Percentiles rank a stretch among this genome's conserved stretches.
These are phyloP conservation scores for Phenganax subtilis DNA, from an alignment of 92 coral and sea anemone genomes.

Conservation along the genomic window DNA sequence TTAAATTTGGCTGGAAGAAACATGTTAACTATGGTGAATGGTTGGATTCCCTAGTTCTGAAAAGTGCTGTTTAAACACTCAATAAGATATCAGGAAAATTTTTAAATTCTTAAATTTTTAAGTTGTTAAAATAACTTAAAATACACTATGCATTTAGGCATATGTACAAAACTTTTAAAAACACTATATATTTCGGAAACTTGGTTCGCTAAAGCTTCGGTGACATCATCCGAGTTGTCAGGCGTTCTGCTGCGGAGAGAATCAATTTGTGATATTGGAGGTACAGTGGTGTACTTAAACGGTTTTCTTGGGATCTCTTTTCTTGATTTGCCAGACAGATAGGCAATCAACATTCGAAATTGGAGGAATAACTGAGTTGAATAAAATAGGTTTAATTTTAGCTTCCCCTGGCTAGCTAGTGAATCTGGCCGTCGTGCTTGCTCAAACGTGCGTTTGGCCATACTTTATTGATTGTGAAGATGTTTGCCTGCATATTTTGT, in stretches of 20 bases:
- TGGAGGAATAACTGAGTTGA: background rate
- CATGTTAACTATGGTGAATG: too few relatives aligned
- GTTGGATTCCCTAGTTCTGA: too few relatives aligned
- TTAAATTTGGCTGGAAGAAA: too few relatives aligned
- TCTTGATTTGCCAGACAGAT: background rate
- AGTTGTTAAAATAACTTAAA: too few relatives aligned
- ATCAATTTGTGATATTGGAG: slow-evolving; percentile 32
- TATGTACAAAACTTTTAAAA: too few relatives aligned
- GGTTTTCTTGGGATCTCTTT: slow-evolving; percentile 7
- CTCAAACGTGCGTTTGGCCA: slow-evolving; percentile 26
- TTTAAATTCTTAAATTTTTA: too few relatives aligned
- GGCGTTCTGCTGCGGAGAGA: slow-evolving; percentile 13
- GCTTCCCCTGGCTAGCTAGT: background rate
- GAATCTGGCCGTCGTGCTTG: background rate
- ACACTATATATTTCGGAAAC: background rate
- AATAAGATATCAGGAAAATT: too few relatives aligned
- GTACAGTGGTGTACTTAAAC: slow-evolving; percentile 10
- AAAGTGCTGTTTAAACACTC: too few relatives aligned
- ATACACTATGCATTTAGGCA: too few relatives aligned
- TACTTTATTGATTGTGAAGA: background rate
- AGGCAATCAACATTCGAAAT: slow-evolving; percentile 20
- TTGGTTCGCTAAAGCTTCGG: background rate
- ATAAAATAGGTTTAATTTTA: background rate
- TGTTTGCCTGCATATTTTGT: slow-evolving; percentile 9
- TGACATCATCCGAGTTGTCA: background rate